Percentiles rank a stretch among this genome's conserved stretches.
Conservation (phyloP, 2,113 vertebrate species). For the Scytalopus superciliaris region DNA sequence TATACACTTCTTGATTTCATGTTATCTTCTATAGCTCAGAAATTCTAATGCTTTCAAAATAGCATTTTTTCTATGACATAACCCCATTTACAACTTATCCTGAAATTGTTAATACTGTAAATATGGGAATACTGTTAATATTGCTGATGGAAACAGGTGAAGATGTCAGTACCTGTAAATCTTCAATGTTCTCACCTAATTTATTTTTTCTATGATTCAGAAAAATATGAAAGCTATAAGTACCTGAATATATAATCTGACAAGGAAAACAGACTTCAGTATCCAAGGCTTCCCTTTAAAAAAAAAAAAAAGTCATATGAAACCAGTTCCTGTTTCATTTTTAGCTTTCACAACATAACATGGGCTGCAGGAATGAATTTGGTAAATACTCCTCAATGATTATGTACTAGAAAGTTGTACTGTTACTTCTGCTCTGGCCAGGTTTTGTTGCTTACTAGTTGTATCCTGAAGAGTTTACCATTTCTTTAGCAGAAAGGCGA, state of each 20-base stretch:
- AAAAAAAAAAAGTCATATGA: background rate
- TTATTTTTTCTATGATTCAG: background rate
- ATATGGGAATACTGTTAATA: background rate
- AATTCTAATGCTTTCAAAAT: background rate
- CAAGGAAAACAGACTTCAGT: background rate
- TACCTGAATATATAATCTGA: background rate
- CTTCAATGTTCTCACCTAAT: rapidly evolving
- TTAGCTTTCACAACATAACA: background rate
- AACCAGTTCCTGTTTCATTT: background rate
- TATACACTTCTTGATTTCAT: background rate
- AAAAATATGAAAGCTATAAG: background rate
- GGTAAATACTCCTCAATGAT: background rate
- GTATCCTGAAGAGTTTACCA: background rate
- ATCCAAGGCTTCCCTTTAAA: background rate
- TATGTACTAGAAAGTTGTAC: background rate
- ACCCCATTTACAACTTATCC: background rate
- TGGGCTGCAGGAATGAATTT: background rate
- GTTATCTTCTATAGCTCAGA: background rate
- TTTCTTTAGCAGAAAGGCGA: background rate
- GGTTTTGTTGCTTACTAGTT: background rate
- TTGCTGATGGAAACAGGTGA: background rate
- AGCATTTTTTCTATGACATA: background rate
- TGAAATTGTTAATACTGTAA: background rate
- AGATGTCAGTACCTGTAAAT: background rate
- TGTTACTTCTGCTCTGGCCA: background rate